Conservation (phyloP, 2,797 vertebrate species). For the Martes flavigula region DNA sequence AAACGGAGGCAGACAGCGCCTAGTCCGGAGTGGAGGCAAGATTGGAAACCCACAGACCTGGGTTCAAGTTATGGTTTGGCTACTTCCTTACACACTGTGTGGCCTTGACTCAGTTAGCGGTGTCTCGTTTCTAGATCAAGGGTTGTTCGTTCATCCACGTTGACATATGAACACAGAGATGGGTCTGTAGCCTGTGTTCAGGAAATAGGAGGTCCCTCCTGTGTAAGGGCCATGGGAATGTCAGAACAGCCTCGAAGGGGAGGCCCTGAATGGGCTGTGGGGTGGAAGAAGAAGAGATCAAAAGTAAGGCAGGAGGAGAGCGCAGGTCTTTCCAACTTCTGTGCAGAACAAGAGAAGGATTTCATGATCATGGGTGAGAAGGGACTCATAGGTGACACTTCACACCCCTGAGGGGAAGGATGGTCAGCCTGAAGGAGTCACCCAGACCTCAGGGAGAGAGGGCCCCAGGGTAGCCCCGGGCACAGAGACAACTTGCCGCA, state of each 20-base stretch:
- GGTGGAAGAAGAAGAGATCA: not conserved
- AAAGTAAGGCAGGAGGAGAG: not conserved
- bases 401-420: not conserved
- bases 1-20: not conserved
- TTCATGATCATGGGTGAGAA: not conserved
- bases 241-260: not conserved
- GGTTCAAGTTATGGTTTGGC: not conserved
- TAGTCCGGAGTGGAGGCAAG: not conserved
- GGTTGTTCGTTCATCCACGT: not conserved
- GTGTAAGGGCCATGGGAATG: not conserved
- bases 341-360: not conserved
- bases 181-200: not conserved
- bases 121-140: not conserved
- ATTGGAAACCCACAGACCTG: not conserved
- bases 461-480: not conserved
- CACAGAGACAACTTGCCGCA: accelerated
- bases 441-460: not conserved
- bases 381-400: not conserved
- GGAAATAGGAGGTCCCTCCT: not conserved
- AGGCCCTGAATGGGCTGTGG: not conserved
- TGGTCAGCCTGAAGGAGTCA: not conserved
- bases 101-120: not conserved
- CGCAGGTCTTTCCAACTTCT: not conserved
- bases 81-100: not conserved
- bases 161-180: not conserved